Evolutionary conservation across 2,113 vertebrate genomes (phyloP).

Genomic region (Grammatotria lemairii): DNA sequence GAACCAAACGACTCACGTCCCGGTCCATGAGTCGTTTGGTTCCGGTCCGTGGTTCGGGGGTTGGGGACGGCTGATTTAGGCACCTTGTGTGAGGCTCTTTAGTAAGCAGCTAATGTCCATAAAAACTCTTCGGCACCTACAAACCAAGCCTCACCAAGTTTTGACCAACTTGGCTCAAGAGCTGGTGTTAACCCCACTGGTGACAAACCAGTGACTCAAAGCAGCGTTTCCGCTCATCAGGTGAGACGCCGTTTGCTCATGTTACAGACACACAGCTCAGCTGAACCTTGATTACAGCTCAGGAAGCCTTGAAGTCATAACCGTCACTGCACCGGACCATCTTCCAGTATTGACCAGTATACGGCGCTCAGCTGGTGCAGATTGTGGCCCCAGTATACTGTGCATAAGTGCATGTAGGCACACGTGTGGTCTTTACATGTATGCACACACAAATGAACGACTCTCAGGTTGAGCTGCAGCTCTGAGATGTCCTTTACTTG

Average conservation of each 20-base stretch:
- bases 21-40: accelerated
- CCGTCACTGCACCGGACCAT: neutral
- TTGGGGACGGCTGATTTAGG: neutral
- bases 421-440: neutral
- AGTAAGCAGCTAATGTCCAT: neutral
- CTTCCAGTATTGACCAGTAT: neutral
- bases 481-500: neutral
- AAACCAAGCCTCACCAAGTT: neutral
- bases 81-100: neutral
- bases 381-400: accelerated
- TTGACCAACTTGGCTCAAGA: neutral
- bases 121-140: neutral
- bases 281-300: neutral
- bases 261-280: neutral
- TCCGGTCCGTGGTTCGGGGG: accelerated
- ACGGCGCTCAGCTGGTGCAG: neutral
- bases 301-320: accelerated
- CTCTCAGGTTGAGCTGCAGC: neutral
- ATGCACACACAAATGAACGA: accelerated
- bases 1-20: accelerated
- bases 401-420: neutral
- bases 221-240: neutral
- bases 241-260: neutral
- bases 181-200: neutral
- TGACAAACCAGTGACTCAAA: neutral